Base-by-base conservation (phyloP, 2,888 invertebrate genomes). In the Quadroppia sp. region DNA sequence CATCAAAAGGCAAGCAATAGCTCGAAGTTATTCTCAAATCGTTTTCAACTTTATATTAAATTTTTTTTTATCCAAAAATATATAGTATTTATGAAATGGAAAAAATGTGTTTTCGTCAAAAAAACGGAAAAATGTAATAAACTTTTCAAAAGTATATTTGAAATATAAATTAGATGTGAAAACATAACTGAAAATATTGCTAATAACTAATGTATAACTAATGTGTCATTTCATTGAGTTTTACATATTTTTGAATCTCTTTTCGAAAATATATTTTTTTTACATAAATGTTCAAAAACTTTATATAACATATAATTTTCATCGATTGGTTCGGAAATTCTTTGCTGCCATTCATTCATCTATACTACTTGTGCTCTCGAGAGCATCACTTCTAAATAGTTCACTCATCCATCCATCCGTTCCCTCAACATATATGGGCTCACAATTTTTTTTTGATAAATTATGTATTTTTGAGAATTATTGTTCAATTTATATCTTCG, bases 351-450 rank as follows among this genome's bases (percentile, higher is more conserved):
- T 17, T 32, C 30, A 28, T 17, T 17, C 9, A 30, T 61, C 17
- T n/a, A 23, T 53, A 23, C 3, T 17, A 32, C 32, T 61, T 13
- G 32, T 61, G 59, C 30, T 61, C 59, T 32, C 13, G 59, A 61
- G 59, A 61, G 59, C 59, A 61, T 61, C 59, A 61, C 17, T 32
- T 61, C 59, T 61, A 61, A 61, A 61, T 61, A 61, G 59, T 61
- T 61, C 32, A 61, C 59, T 61, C 59, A 61, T 30, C 59, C 59
- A 30, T 61, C 59, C 59, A 61, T 61, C 30, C 59, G n/a, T 61
- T 61, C 59, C 59, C 32, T 32, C 59, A 11, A 15, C 59, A 30
- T 61, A 61, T 61, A 61, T 30, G 13, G 6, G 32, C 6, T 61
- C 7, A 9, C 7, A 15, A 4, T 2, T 23, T 53, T 53, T 53